These are phyloP conservation scores for Corythaixoides concolor DNA, from an alignment of 2,113 vertebrate genomes.

Conservation along the genomic window DNA sequence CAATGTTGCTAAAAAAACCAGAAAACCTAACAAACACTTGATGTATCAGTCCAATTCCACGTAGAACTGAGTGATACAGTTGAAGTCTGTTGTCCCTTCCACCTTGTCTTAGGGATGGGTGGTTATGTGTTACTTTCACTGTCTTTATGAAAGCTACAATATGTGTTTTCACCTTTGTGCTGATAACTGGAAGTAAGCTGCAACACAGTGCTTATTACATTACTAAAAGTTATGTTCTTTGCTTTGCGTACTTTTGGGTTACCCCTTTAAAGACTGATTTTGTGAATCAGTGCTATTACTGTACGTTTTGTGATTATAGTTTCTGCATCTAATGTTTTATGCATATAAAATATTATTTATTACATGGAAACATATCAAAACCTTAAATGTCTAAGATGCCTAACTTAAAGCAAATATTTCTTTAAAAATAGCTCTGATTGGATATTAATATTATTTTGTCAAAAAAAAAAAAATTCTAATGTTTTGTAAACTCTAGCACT, in stretches of 20 bases:
- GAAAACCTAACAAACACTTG: constrained; percentile 79
- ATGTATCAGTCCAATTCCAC: constrained; percentile 81
- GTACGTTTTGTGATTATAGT: constrained; percentile 69
- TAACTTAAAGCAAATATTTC: constrained; percentile 65
- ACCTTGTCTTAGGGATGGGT: constrained; percentile 71
- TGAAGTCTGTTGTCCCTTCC: constrained; percentile 76
- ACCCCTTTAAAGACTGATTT: constrained; percentile 79
- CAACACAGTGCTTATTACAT: constrained; percentile 73
- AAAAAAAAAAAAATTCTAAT: constrained; percentile 41
- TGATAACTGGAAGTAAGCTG: constrained; percentile 83
- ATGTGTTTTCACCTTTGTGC: constrained; percentile 87
- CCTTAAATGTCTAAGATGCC: constrained; percentile 56
- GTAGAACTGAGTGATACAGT: constrained; percentile 79
- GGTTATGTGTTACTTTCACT: constrained; percentile 80
- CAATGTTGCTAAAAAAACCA: constrained; percentile 77
- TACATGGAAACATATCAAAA: constrained; percentile 73
- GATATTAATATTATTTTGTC: constrained; percentile 65
- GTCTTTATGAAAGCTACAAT: constrained; percentile 81
- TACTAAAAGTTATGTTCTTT: constrained; percentile 67
- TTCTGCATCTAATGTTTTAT: constrained; percentile 73
- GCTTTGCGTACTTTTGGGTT: constrained; percentile 70
- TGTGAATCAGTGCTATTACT: constrained; percentile 68
- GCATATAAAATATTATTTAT: constrained; percentile 77
- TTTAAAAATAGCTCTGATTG: constrained; percentile 68
- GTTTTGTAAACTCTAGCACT: constrained; percentile 65